phyloP scores from a whole-genome alignment of 2,113 vertebrate species.

The Physeter macrocephalus region DNA sequence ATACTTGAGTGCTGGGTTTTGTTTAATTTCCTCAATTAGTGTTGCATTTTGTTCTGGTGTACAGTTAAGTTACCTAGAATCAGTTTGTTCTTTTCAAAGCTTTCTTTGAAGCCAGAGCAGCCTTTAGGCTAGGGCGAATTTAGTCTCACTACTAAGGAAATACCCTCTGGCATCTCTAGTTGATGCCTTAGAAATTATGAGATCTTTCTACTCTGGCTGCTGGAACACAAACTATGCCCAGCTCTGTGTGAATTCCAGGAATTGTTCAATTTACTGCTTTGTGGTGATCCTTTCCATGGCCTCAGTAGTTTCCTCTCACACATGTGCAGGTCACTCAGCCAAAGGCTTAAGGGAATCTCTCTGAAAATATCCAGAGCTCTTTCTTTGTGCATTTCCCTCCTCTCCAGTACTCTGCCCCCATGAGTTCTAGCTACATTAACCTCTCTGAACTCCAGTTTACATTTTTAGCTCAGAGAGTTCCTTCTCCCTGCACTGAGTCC shows the following conservation, averaged over 20 bases:
- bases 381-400: not conserved
- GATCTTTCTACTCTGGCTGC: not conserved
- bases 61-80: not conserved
- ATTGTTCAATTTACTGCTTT: not conserved
- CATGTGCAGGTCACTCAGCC: not conserved
- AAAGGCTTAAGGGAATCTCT: not conserved
- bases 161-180: not conserved
- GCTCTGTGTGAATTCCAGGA: not conserved
- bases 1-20: not conserved
- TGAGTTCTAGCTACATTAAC: not conserved
- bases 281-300: not conserved
- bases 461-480: not conserved
- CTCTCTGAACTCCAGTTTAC: not conserved
- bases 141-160: not conserved
- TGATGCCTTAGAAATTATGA: not conserved
- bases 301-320: not conserved
- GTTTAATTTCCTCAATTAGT: not conserved
- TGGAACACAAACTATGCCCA: not conserved
- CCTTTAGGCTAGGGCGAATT: not conserved
- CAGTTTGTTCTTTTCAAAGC: not conserved
- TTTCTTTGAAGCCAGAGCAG: not conserved
- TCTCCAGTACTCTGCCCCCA: not conserved
- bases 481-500: not conserved
- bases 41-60: not conserved
- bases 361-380: not conserved